Evolutionary conservation across 2,113 vertebrate genomes (phyloP).

Genomic region (Xiphias gladius): DNA sequence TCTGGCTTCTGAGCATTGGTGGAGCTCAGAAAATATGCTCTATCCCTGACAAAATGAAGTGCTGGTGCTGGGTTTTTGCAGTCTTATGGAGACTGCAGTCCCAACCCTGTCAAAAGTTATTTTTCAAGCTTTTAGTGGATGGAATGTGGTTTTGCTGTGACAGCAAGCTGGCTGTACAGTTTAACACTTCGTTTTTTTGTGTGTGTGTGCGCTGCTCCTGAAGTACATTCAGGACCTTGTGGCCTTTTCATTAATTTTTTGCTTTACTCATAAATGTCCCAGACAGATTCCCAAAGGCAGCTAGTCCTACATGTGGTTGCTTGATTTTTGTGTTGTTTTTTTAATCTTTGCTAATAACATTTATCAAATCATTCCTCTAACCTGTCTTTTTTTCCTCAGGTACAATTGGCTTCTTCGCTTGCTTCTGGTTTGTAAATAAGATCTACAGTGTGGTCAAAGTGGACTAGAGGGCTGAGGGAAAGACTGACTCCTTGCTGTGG

Average conservation of each 20-base stretch:
- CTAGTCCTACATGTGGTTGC: background rate
- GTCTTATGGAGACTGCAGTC: background rate
- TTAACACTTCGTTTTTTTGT: background rate
- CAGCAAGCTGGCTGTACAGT: background rate
- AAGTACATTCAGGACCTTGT: background rate
- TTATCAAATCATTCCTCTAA: background rate
- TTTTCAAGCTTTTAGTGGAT: conserved; percentile 25
- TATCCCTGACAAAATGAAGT: conserved; percentile 45
- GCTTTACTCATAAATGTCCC: background rate
- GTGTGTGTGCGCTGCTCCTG: background rate
- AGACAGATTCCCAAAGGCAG: background rate
- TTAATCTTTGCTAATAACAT: background rate
- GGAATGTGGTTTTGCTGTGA: conserved; percentile 10
- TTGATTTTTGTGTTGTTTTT: background rate
- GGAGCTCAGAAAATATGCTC: conserved; percentile 16
- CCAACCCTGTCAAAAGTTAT: conserved; percentile 24
- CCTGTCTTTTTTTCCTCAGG: conserved; percentile 81
- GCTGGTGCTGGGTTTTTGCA: conserved; percentile 1
- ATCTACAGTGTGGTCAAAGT: conserved; percentile 99
- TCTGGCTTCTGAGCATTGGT: conserved; percentile 13
- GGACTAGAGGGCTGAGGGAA: conserved; percentile 85
- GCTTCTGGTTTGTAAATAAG: conserved; percentile 99
- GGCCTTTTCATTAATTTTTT: conserved; percentile 8
- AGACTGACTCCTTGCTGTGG: conserved; percentile 44
- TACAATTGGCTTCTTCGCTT: conserved; percentile 98